These are phyloP conservation scores for Arctocebus calabarensis DNA, from an alignment of 2,797 vertebrate species.

Conservation along the genomic window DNA sequence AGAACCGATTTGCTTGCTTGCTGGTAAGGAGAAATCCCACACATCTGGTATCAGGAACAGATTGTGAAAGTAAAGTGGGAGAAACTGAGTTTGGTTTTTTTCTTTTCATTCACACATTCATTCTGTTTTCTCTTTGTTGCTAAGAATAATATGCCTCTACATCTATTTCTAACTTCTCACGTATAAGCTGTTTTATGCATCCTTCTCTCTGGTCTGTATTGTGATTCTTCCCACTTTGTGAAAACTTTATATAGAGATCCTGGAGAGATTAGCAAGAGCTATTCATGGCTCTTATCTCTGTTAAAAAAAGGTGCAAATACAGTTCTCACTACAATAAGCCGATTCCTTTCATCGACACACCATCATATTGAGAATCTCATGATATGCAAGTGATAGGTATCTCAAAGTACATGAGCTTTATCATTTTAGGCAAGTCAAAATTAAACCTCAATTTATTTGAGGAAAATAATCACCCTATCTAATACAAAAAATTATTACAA, in stretches of 20 bases:
- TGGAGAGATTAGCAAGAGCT: constrained; percentile 22
- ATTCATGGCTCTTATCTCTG: constrained; percentile 40
- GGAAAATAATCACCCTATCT: background rate
- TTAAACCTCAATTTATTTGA: background rate
- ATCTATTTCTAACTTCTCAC: constrained; percentile 34
- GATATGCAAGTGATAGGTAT: background rate
- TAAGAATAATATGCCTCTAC: background rate
- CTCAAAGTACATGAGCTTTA: background rate
- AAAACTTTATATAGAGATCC: background rate
- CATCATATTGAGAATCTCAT: constrained; percentile 12
- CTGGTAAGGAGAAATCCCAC: background rate
- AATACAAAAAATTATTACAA: background rate
- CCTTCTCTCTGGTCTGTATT: constrained; percentile 20
- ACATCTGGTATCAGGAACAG: background rate
- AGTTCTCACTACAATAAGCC: constrained; percentile 12
- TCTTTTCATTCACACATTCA: background rate
- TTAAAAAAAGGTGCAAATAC: constrained; percentile 43
- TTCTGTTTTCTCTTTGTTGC: constrained; percentile 31
- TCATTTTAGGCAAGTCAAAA: constrained; percentile 36
- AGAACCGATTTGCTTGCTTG: background rate
- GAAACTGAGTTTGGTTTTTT: background rate
- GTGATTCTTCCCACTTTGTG: constrained; percentile 2
- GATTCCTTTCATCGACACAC: background rate
- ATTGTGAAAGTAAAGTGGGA: background rate
- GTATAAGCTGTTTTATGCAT: constrained; percentile 28